phyloP scores from a whole-genome alignment of 2,797 vertebrate species.

The Eupleurogrammus muticus region DNA sequence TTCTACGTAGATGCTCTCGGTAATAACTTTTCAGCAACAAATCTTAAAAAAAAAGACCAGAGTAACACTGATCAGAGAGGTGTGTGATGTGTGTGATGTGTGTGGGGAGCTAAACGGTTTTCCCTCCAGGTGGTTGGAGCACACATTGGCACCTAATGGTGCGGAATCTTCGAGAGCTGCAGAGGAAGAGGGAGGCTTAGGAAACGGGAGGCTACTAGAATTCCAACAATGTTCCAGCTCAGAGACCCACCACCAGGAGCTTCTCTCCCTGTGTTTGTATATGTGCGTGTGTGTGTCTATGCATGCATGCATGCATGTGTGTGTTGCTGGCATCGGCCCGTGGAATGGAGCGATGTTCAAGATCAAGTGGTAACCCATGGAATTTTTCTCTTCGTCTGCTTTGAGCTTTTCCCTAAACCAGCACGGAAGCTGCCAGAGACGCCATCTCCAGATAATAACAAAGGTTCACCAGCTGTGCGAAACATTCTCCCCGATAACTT shows the following conservation, averaged over 20 bases:
- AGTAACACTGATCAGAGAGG: conserved; percentile 10
- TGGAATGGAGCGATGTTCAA: conserved; percentile 62
- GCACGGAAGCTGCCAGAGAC: conserved; percentile 45
- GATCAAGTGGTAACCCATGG: conserved; percentile 60
- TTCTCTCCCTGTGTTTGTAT: conserved; percentile 51
- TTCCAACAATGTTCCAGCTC: conserved; percentile 73
- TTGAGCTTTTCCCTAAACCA: conserved; percentile 62
- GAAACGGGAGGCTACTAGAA: conserved; percentile 55
- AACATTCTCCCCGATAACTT: conserved; percentile 71
- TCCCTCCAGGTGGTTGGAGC: conserved; percentile 21
- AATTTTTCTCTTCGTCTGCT: conserved; percentile 64
- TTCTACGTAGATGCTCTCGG: not conserved
- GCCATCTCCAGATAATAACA: conserved; percentile 74
- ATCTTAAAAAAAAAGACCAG: conserved; percentile 1
- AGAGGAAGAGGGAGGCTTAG: conserved; percentile 61
- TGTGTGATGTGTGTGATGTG: conserved; percentile 15
- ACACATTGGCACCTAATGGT: conserved; percentile 47
- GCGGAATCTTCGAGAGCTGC: conserved; percentile 49
- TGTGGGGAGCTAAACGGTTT: conserved; percentile 23
- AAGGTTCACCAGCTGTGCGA: conserved; percentile 84
- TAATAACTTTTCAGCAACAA: conserved; percentile 4
- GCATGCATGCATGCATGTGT: conserved; percentile 53
- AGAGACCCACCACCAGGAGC: conserved; percentile 70
- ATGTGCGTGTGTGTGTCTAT: conserved; percentile 15
- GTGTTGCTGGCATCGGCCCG: conserved; percentile 38